Evolutionary conservation across 2,113 vertebrate genomes (phyloP), one percentile per base, ranked within the genome.

Genomic region (Zingel zingel): DNA sequence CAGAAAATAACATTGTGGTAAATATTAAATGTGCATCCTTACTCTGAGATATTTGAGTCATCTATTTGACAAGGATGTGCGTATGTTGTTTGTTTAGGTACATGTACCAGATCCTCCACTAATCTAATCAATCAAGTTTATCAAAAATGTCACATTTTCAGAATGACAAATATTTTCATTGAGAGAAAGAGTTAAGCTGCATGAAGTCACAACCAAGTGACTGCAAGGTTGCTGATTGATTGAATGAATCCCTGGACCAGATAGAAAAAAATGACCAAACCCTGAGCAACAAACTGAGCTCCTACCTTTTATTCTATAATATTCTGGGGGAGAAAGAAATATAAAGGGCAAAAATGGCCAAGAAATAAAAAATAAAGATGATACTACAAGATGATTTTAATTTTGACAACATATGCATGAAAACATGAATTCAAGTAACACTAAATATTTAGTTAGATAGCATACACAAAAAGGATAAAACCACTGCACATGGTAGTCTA

Each of bases 131-230:
- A 39, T 39, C 36, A 39, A 39, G 36, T 57, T 43, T 3, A 43
- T 43, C 4, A 71, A 56, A 15, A 53, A 63, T 51, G 47, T 63
- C 59, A 63, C 33, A 50, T 63, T 65, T 66, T 30, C 23, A 30
- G 13, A 57, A 4, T n/a, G 6, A 30, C 18, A 10, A 33, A 33
- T 64, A 65, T 75, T 64, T 66, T 77, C 3, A 23, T 43, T 50
- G 11, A 45, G 25, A 51, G 5, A 33, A 50, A 50, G 18, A 33
- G 62, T 53, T 50, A 43, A 59, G 10, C 43, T 47, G 63, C 14
- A 18, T 16, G 4, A 51, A 36, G 27, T 62, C n/a, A 47, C 23
- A 57, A 16, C 6, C 15, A 16, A 57, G 16, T 47, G 51, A 30
- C 53, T 47, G 9, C 19, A 19, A 50, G 30, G 36, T n/a, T 64